These are phyloP conservation scores for Willowsia nigromaculata DNA, from an alignment of 2,888 invertebrate genomes.

Conservation along the genomic window DNA sequence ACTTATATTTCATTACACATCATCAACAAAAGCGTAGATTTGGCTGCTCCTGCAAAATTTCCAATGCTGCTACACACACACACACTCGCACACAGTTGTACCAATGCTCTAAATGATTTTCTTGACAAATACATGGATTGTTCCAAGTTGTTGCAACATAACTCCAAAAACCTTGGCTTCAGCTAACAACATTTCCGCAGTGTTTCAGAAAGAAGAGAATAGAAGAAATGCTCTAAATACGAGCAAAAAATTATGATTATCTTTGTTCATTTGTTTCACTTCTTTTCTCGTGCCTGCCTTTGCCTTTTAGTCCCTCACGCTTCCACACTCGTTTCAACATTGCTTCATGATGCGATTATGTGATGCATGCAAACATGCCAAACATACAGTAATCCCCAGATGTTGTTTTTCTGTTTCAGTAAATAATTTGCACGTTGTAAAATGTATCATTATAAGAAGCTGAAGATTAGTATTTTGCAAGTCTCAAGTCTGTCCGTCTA, in stretches of 20 bases:
- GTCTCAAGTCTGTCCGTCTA: not conserved
- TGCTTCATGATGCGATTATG: not conserved
- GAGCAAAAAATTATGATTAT: not conserved
- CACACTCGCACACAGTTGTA: too few species aligned
- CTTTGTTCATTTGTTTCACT: not conserved
- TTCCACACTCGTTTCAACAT: not conserved
- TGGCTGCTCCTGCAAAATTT: constrained; percentile 11
- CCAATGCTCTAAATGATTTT: not conserved
- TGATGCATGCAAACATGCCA: not conserved
- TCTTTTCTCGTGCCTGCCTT: not conserved
- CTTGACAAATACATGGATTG: not conserved
- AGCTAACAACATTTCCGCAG: not conserved
- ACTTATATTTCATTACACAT: constrained; percentile 18
- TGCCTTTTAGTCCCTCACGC: not conserved
- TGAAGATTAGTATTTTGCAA: not conserved
- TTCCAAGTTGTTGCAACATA: not conserved
- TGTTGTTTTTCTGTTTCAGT: not conserved
- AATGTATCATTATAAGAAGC: not conserved
- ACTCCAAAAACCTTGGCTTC: not conserved
- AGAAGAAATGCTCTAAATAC: not conserved
- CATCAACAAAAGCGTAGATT: not conserved
- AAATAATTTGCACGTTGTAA: constrained; percentile 30
- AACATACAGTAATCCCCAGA: not conserved
- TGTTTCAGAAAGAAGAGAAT: not conserved
- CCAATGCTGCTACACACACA: not conserved